Evolutionary conservation across 1,140 invertebrate species (phyloP).

Genomic region (Chrysoperla carnea): DNA sequence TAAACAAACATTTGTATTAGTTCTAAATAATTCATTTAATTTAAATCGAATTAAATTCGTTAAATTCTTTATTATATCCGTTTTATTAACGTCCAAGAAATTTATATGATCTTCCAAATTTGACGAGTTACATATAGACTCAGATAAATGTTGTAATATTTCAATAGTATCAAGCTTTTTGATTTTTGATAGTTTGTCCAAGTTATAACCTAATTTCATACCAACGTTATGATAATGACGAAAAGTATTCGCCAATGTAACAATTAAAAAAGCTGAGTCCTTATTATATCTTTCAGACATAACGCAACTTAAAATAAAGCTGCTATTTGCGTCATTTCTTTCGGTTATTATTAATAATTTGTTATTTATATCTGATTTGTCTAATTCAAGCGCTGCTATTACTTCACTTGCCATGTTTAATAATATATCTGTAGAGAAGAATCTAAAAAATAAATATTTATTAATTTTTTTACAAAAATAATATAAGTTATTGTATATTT

Average conservation of each 20-base stretch:
- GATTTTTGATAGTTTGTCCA: conserved; percentile 10
- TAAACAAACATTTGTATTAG: conserved; percentile 8
- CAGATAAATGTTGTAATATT: conserved; percentile 11
- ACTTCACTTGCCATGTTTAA: conserved; percentile 33
- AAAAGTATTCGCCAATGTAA: conserved; percentile 48
- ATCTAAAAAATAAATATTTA: background rate
- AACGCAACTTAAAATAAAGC: conserved; percentile 45
- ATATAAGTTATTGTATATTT: too few species aligned
- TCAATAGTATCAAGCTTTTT: too few species aligned
- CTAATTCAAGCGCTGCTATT: conserved; percentile 35
- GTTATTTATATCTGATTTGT: conserved; percentile 29
- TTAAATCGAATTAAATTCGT: conserved; percentile 4
- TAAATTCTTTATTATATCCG: conserved; percentile 13
- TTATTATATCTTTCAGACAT: conserved; percentile 35
- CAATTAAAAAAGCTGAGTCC: conserved; percentile 33
- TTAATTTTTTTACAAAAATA: background rate
- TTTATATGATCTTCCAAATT: conserved; percentile 16
- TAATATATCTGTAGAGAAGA: background rate
- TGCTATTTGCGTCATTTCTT: conserved; percentile 43
- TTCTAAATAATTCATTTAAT: conserved; percentile 2
- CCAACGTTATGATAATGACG: conserved; percentile 52
- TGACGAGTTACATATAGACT: conserved; percentile 8
- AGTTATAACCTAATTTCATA: conserved; percentile 51
- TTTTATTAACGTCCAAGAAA: conserved; percentile 7
- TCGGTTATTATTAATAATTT: conserved; percentile 46